A percentile compares a stretch with the other conserved stretches of the same genome.
Conservation (phyloP, 2,797 vertebrate genomes). For the Chelonia mydas region DNA sequence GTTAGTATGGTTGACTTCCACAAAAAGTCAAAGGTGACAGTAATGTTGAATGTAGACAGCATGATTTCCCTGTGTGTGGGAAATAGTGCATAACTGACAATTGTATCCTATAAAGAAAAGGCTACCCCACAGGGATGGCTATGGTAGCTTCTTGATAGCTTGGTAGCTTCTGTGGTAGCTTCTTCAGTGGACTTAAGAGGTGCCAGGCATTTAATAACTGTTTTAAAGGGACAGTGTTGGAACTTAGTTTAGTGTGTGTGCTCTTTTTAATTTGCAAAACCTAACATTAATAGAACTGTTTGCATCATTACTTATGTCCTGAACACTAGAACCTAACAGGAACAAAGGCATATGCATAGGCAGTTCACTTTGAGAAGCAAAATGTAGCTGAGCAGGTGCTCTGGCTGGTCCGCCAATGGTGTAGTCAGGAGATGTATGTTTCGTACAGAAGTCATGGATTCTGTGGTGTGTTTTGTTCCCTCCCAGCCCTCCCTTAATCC, state of each 20-base stretch:
- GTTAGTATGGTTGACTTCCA: background rate
- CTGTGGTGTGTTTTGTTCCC: background rate
- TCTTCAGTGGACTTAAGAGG: accelerated
- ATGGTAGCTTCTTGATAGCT: too few relatives aligned
- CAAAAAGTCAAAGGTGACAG: background rate
- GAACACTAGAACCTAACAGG: background rate
- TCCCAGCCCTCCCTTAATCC: background rate
- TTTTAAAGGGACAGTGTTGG: accelerated
- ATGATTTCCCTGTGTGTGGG: background rate
- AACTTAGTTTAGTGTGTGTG: background rate
- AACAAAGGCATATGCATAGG: accelerated
- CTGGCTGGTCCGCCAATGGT: background rate
- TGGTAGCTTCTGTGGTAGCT: background rate
- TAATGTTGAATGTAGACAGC: background rate
- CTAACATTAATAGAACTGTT: background rate
- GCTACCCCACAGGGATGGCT: background rate
- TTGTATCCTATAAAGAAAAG: background rate
- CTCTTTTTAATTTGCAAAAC: background rate
- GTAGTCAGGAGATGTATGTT: background rate
- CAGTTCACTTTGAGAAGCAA: background rate
- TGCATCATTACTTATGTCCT: background rate
- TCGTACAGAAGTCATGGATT: background rate
- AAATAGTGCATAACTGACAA: background rate
- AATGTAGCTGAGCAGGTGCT: background rate
- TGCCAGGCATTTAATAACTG: background rate